Conservation (phyloP, 2,888 invertebrate genomes). For the Sepioteuthis lessoniana region DNA sequence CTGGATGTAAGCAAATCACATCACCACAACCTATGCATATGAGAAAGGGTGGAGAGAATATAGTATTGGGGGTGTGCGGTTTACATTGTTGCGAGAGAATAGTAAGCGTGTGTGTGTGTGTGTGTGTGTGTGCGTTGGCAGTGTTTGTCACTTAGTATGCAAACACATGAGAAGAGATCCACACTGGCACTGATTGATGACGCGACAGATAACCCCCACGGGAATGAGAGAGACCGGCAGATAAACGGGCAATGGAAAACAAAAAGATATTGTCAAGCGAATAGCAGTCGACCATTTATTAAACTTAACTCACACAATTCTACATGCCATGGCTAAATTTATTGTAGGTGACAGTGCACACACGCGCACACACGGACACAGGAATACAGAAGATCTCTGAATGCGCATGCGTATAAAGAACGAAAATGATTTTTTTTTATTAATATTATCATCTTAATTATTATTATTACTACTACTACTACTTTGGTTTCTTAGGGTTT, state of each 20-base stretch:
- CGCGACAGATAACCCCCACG: constrained; percentile 33
- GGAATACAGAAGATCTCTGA: neutral
- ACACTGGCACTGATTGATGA: constrained; percentile 23
- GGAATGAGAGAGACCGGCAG: neutral
- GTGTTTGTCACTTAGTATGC: neutral
- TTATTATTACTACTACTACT: no score
- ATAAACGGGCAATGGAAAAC: constrained; percentile 33
- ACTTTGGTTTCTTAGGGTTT: no score
- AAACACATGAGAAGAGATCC: constrained; percentile 12
- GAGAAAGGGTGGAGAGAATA: no score
- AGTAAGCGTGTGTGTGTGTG: neutral
- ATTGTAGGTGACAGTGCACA: neutral
- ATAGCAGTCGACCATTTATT: constrained; percentile 33
- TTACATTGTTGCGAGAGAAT: no score
- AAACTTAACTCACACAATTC: constrained; percentile 33
- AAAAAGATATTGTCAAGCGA: constrained; percentile 33
- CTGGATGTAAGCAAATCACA: no score
- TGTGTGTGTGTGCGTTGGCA: neutral
- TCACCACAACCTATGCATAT: no score
- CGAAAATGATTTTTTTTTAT: no score
- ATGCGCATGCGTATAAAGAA: neutral
- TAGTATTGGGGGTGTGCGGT: no score
- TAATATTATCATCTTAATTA: no score
- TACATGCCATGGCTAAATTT: neutral
- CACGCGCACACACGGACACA: neutral